Base-by-base conservation (phyloP, 2,888 invertebrate genomes). In the Eupithecia centaureata region DNA sequence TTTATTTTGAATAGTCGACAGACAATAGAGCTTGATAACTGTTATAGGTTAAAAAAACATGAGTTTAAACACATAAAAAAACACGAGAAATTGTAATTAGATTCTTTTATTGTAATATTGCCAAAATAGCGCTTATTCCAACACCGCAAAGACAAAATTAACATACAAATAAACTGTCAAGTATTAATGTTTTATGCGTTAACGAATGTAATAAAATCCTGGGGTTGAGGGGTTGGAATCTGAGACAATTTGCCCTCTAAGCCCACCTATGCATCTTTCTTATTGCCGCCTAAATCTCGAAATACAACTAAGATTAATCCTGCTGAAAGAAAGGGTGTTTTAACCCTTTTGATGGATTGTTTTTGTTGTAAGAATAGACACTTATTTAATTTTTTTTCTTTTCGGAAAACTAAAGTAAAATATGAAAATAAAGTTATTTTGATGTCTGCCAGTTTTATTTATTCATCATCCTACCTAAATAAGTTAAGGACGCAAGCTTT, bases 281-380 rank as follows among this genome's bases (percentile, higher is more conserved):
- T 93, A 92, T 90, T 88, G 91, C 89, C 86, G 86, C 84, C 91
- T 91, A 91, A 91, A 92, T 92, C 92, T 92, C 89, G 87, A 91
- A 92, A 92, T 92, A 92, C 92, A 93, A 91, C 90, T 89, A 87
- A 92, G 91, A 92, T 92, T 93, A 93, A 92, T 91, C 89, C 85
- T 79, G 92, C 71, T 86, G 90, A 92, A 92, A 91, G 92, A 92
- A 92, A 92, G 91, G 92, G 92, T 89, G 77, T 72, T 80, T 78
- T 82, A 86, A 84, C 87, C 90, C 89, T 88, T 88, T 87, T 77
- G 79, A 79, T 76, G 71, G 72, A 82, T 79, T 75, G 75, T 77
- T 71, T 76, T 33, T 57, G 51, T 67, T 57, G 65, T 63, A 72
- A 72, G 5, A 30, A 56, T 33, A 47, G 47, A 47, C 18, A 47